Evolutionary conservation across 2,113 vertebrate species (phyloP).

Genomic region (Rhinopomastus cyanomelas): DNA sequence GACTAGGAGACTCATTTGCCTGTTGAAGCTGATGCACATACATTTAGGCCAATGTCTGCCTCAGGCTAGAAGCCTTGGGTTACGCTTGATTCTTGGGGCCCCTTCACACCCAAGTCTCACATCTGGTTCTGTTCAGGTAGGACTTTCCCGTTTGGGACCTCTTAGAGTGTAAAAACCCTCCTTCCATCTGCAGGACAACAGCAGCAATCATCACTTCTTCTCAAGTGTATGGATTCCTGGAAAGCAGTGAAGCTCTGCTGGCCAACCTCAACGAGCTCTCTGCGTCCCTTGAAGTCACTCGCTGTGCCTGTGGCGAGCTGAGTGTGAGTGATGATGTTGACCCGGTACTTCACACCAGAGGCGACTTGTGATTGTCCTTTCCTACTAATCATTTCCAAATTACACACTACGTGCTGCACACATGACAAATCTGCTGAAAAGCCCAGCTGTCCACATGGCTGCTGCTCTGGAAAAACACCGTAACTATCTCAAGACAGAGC

Average conservation of each 20-base stretch:
- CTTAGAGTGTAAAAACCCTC: not conserved
- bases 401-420: not conserved
- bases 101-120: not conserved
- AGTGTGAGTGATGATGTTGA: constrained; percentile 41
- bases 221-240: not conserved
- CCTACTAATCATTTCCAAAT: constrained; percentile 56
- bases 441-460: constrained; percentile 21
- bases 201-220: not conserved
- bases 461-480: constrained; percentile 42
- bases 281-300: not conserved
- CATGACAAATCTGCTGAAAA: constrained; percentile 32
- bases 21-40: not conserved
- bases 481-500: not conserved
- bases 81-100: not conserved
- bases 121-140: not conserved
- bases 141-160: not conserved
- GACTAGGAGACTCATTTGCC: not conserved
- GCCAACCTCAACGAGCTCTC: not conserved
- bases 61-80: not conserved
- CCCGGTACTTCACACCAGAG: constrained; percentile 43
- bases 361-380: constrained; percentile 26
- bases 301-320: not conserved
- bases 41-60: not conserved
- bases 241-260: not conserved
- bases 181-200: not conserved